Conservation (phyloP, 37 sponge, comb jelly and placozoan species). For the Corticium candelabrum region DNA sequence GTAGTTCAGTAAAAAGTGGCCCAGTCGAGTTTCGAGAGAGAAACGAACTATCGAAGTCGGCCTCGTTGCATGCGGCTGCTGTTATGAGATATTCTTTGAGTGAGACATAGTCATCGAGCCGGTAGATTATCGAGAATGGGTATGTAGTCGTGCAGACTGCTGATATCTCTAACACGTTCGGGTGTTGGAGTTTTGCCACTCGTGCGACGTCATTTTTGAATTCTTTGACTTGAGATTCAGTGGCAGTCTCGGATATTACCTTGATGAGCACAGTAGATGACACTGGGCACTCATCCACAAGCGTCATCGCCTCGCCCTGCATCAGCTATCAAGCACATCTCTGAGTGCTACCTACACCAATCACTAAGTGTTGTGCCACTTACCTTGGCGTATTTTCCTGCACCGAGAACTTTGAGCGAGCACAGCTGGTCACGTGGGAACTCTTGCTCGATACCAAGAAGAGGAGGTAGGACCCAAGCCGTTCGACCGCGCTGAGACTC, state of each 20-base stretch:
- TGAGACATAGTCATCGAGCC: neutral
- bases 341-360: too few relatives aligned
- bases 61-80: neutral
- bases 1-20: neutral
- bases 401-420: neutral
- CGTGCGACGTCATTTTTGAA: neutral
- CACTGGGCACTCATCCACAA: neutral
- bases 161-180: neutral
- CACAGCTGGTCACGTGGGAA: constrained; percentile 3
- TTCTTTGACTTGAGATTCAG: neutral
- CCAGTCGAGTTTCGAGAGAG: neutral
- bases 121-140: neutral
- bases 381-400: neutral
- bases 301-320: neutral
- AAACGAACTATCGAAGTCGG: neutral
- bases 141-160: neutral
- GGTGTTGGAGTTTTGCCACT: neutral
- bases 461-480: neutral
- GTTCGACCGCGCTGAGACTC: neutral
- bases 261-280: neutral
- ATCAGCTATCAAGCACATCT: neutral
- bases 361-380: too few relatives aligned
- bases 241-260: neutral
- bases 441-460: constrained; percentile 8
- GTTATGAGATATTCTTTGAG: neutral